Evolutionary conservation across 2,888 invertebrate species (phyloP), one percentile per base, ranked within the genome.

Genomic region (Plagodis dolabraria): DNA sequence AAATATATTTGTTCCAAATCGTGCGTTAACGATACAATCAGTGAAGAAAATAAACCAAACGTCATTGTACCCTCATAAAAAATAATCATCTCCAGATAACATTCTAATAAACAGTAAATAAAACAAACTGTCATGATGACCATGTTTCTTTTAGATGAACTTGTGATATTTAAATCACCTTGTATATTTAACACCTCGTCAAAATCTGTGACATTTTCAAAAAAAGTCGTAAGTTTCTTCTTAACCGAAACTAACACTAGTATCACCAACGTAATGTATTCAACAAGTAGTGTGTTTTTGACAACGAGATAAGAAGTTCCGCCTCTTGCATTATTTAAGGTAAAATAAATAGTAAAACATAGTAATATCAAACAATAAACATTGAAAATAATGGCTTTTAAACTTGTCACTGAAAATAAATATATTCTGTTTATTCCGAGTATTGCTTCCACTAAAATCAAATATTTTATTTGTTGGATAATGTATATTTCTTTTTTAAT

Each of bases 1-100:
- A 79, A 80, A 38, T 87, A 76, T 7, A 84, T 57, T 35, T 79
- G 82, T 55, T 89, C 89, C 34, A 68, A 68, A 52, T 89, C 89
- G 50, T 85, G 86, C 0, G 76, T 67, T 7, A 80, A 43, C 33
- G 77, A 56, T 44, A 79, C 70, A 5, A 85, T 53, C 0, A 55
- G 2, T 38, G 52, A 44, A 45, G 44, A 40, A n/a, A 51, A 12
- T 33, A 56, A 56, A 35, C 49, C 43, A 0, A 53, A 36, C 33
- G 36, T 53, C 4, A 47, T 35, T 9, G 22, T 7, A 10, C 53
- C 10, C 46, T 64, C 57, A 0, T 78, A 52, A 11, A 58, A 76
- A 0, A 73, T 51, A 7, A 62, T 64, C 6, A 77, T 44, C 0
- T 75, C 60, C 11, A 35, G 42, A 53, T 69, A 34, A 34, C 61